Percentiles rank a stretch among this genome's conserved stretches.
Conservation (phyloP, 92 coral and sea anemone species). For the Paramuricea clavata region DNA sequence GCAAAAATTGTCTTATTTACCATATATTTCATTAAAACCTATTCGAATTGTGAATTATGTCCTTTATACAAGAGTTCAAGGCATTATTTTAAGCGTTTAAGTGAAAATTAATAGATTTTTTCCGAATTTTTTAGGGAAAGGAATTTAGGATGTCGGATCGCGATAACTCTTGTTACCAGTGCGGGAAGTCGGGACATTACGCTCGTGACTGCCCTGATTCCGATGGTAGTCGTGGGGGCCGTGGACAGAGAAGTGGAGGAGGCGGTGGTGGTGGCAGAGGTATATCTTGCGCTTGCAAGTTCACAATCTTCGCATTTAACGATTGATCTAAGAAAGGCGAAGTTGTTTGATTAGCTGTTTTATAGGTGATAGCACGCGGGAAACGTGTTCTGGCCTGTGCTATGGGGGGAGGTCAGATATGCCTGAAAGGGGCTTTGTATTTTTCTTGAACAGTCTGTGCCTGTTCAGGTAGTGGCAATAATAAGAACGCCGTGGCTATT, state of each 20-base stretch:
- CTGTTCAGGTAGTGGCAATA: too few species aligned
- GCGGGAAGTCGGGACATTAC: neutral
- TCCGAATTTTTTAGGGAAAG: neutral
- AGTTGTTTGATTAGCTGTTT: conserved; percentile 15
- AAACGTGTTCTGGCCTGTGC: conserved; percentile 13
- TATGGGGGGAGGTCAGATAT: neutral
- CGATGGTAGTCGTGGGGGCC: neutral
- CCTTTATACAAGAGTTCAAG: neutral
- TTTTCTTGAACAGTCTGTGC: too few species aligned
- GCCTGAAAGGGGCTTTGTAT: neutral
- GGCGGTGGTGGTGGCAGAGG: conserved; percentile 1
- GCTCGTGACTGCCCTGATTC: conserved; percentile 76
- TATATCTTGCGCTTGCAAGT: neutral
- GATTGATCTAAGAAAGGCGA: neutral
- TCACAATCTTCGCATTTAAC: neutral
- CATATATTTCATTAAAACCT: neutral
- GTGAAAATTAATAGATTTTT: neutral
- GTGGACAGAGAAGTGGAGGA: neutral
- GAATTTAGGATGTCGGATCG: neutral
- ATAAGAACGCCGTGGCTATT: too few species aligned
- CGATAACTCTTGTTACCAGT: conserved; percentile 27
- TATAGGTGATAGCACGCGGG: neutral
- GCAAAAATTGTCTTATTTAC: neutral
- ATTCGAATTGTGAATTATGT: neutral
- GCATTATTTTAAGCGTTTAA: neutral